Conservation (phyloP, 2,113 vertebrate genomes). For the Lathamus discolor region DNA sequence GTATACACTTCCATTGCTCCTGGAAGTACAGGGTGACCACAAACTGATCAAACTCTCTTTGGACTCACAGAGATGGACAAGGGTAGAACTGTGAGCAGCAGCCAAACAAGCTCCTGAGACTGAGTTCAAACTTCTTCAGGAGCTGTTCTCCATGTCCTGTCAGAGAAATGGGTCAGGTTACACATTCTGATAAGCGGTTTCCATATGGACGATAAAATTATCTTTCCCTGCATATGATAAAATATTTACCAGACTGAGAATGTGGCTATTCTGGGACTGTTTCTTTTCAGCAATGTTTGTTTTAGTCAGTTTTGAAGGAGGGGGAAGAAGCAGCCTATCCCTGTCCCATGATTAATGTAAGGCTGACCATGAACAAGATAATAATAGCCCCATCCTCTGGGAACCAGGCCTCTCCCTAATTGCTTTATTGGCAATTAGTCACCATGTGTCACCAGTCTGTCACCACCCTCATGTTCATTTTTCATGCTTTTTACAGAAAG, state of each 20-base stretch:
- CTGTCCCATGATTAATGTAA: slow-evolving; percentile 19
- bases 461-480: slow-evolving; percentile 14
- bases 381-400: slow-evolving; percentile 40
- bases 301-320: slow-evolving; percentile 8
- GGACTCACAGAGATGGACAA: not conserved
- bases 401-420: slow-evolving; percentile 31
- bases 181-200: not conserved
- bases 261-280: slow-evolving; percentile 25
- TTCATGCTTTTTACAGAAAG: slow-evolving; percentile 42
- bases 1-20: not conserved
- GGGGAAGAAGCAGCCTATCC: not conserved
- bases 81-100: not conserved
- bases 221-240: not conserved
- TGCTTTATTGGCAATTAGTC: slow-evolving; percentile 45
- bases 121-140: not conserved
- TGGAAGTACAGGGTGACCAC: not conserved
- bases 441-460: slow-evolving; percentile 16
- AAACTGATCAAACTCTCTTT: not conserved
- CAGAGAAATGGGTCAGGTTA: not conserved
- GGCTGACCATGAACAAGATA: slow-evolving; percentile 26
- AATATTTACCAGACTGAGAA: slow-evolving; percentile 49
- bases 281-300: slow-evolving; percentile 53
- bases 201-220: not conserved
- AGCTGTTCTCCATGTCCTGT: not conserved
- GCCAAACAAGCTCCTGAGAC: not conserved